Evolutionary conservation across 2,797 vertebrate species (phyloP).

Genomic region (Crax fasciolata): DNA sequence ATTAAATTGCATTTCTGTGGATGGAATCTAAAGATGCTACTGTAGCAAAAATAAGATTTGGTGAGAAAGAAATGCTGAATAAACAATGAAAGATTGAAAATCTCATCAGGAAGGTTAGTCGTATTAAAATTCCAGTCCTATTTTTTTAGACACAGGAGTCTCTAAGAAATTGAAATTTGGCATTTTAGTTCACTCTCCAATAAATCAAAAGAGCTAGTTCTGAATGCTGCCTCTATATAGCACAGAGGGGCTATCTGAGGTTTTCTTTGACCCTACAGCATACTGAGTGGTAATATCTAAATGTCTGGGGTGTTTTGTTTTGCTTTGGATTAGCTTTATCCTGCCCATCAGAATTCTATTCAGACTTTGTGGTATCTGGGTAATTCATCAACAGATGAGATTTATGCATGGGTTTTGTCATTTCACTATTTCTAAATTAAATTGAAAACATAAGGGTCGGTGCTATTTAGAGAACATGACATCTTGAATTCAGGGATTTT

Average conservation of each 20-base stretch:
- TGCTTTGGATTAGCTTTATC: not conserved
- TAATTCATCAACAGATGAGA: conserved; percentile 19
- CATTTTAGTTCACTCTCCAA: not conserved
- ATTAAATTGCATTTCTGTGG: not conserved
- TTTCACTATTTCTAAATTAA: not conserved
- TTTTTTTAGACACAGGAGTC: not conserved
- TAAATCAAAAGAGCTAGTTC: not conserved
- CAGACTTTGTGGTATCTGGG: not conserved
- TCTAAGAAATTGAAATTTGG: not conserved
- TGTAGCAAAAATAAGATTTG: not conserved
- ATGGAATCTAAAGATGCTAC: not conserved
- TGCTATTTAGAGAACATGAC: not conserved
- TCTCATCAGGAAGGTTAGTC: not conserved
- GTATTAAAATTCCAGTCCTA: not conserved
- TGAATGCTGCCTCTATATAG: not conserved
- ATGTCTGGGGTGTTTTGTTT: not conserved
- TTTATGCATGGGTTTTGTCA: not conserved
- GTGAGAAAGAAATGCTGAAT: not conserved
- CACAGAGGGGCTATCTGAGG: not conserved
- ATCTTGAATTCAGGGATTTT: not conserved
- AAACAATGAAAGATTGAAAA: not conserved
- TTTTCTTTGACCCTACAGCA: not conserved
- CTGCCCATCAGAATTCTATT: not conserved
- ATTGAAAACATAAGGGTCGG: not conserved
- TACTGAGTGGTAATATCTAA: not conserved